These are phyloP conservation scores for Apodemia hepburni DNA, from an alignment of 2,888 invertebrate species.

Conservation along the genomic window DNA sequence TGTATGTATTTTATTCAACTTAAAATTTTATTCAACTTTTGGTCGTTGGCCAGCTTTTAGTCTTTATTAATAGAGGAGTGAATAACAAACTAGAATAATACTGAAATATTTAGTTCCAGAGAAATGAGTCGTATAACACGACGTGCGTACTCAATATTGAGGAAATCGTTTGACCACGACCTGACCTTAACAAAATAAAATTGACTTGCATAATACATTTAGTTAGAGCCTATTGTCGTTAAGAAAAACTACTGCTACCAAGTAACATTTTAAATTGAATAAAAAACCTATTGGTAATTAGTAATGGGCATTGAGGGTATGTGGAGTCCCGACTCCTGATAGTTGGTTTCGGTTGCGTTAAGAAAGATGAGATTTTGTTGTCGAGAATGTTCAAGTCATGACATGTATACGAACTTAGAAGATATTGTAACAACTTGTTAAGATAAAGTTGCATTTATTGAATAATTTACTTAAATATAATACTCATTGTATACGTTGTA, in stretches of 20 bases:
- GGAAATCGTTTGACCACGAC: too few relatives aligned
- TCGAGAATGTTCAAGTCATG: conserved; percentile 52
- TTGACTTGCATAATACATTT: too few relatives aligned
- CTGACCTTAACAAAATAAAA: too few relatives aligned
- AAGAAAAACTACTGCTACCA: too few relatives aligned
- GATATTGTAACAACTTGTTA: conserved; percentile 57
- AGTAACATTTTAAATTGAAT: background rate
- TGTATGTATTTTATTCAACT: background rate
- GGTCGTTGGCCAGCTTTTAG: too few relatives aligned
- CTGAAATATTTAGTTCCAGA: too few relatives aligned
- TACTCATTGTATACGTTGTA: conserved; percentile 77
- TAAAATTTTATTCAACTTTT: background rate
- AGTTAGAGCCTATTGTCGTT: too few relatives aligned
- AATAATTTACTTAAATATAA: conserved; percentile 65
- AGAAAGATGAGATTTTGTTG: conserved; percentile 51
- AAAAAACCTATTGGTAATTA: background rate
- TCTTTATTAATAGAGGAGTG: too few relatives aligned
- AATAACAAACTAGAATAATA: too few relatives aligned
- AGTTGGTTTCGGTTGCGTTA: conserved; percentile 61
- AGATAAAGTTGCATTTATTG: conserved; percentile 71
- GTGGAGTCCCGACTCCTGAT: conserved; percentile 42
- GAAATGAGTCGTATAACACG: too few relatives aligned
- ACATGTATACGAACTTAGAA: conserved; percentile 69
- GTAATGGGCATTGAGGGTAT: background rate
- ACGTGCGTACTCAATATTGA: background rate